Evolutionary conservation across 2,113 vertebrate genomes (phyloP).

Genomic region (Mesembrinibis cayennensis): DNA sequence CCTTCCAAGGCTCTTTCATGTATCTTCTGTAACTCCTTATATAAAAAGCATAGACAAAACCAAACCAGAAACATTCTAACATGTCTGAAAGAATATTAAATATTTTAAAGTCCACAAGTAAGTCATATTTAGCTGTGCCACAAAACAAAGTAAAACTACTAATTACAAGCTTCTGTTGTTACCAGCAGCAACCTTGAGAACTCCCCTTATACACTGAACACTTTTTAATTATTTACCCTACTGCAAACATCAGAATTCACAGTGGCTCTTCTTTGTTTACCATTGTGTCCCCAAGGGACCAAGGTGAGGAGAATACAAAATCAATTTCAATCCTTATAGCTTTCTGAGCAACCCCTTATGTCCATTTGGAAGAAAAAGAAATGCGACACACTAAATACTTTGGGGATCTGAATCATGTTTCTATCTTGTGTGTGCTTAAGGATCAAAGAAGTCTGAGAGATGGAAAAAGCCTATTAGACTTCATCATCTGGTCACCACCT

Average conservation of each 20-base stretch:
- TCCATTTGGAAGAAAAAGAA: neutral
- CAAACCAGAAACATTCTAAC: neutral
- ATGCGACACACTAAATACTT: neutral
- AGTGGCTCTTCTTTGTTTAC: neutral
- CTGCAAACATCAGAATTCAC: neutral
- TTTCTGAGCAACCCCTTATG: neutral
- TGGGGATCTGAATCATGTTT: neutral
- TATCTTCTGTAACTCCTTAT: neutral
- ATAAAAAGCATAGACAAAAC: neutral
- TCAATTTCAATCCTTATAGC: neutral
- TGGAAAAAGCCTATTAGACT: neutral
- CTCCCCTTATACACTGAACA: neutral
- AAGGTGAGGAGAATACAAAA: neutral
- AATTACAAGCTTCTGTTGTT: neutral
- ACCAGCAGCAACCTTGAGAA: neutral
- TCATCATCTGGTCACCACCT: neutral
- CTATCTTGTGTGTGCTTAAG: neutral
- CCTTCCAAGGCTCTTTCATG: neutral
- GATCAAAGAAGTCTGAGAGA: neutral
- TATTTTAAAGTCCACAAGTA: neutral
- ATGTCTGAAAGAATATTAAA: neutral
- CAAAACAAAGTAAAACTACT: neutral
- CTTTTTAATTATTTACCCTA: conserved; percentile 15
- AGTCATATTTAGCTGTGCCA: neutral
- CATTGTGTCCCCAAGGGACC: neutral